Conservation (phyloP, 2,113 vertebrate species). For the Bucco capensis region DNA sequence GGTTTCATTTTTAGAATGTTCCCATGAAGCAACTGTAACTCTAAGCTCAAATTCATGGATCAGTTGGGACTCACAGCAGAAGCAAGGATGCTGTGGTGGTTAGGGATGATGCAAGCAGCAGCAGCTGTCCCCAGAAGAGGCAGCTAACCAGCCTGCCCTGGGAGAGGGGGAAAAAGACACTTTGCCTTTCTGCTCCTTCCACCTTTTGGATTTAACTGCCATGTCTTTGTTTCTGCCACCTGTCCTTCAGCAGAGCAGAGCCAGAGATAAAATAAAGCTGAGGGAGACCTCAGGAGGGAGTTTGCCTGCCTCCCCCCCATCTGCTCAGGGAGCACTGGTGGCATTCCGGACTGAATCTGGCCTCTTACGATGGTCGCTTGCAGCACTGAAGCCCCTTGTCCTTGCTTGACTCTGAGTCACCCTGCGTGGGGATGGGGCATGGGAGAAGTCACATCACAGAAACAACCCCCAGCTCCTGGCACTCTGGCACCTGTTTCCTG, state of each 20-base stretch:
- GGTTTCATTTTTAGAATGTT: neutral
- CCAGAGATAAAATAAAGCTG: neutral
- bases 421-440: fast-evolving
- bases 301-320: neutral
- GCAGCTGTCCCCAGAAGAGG: neutral
- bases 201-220: neutral
- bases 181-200: neutral
- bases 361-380: neutral
- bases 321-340: neutral
- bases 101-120: neutral
- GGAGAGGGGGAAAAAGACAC: neutral
- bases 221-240: neutral
- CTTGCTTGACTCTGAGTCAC: fast-evolving
- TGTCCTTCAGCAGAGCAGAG: neutral
- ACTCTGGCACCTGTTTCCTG: neutral
- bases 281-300: neutral
- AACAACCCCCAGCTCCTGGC: neutral
- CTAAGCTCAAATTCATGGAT: neutral
- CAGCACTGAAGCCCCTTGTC: neutral
- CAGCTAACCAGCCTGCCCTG: neutral
- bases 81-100: neutral
- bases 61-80: neutral
- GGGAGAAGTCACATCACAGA: fast-evolving
- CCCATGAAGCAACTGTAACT: neutral
- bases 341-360: neutral